Base-by-base conservation (phyloP, 2,797 vertebrate genomes). In the Tragopan temminckii region DNA sequence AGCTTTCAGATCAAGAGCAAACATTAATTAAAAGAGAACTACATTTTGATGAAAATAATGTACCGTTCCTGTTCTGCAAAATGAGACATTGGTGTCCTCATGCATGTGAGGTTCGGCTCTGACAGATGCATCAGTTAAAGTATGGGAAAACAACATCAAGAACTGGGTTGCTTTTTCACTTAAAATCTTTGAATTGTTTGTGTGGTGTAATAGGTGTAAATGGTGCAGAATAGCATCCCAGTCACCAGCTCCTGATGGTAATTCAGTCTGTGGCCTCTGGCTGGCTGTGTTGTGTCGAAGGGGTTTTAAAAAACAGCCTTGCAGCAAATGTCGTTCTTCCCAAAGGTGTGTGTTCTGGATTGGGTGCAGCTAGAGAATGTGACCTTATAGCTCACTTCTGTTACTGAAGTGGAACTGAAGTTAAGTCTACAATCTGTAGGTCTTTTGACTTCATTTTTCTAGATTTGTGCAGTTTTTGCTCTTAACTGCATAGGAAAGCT, bases 81-180 rank as follows among this genome's bases (percentile, higher is more conserved):
- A 40, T 35, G 20, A n/a, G n/a, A 0, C 43, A 3, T 9, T 64
- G 11, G 25, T 78, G 78, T 91, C 23, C 18, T 29, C 0, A 0
- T 48, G 31, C n/a, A 75, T 29, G 13, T 64, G 8, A 43, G 36
- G 12, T 25, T 46, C n/a, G 31, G 20, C 20, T 19, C 36, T 68
- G 46, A 25, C 55, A 57, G 61, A 53, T 33, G 17, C 11, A 25
- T 25, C 23, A 62, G 35, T 71, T 75, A 42, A 80, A 78, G 12
- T 66, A 31, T 7, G 12, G 12, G 35, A 78, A 24, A 25, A 48
- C 7, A 13, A 14, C 46, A 48, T 25, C 23, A 48, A 25, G 46
- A 48, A 8, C 46, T 25, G 46, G 46, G 23, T 48, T 48, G 13
- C 46, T 48, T 48, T 25, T 48, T 25, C 24, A 48, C 46, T 48